phyloP scores from a whole-genome alignment of 2,113 vertebrate species.

The Crocuta crocuta region DNA sequence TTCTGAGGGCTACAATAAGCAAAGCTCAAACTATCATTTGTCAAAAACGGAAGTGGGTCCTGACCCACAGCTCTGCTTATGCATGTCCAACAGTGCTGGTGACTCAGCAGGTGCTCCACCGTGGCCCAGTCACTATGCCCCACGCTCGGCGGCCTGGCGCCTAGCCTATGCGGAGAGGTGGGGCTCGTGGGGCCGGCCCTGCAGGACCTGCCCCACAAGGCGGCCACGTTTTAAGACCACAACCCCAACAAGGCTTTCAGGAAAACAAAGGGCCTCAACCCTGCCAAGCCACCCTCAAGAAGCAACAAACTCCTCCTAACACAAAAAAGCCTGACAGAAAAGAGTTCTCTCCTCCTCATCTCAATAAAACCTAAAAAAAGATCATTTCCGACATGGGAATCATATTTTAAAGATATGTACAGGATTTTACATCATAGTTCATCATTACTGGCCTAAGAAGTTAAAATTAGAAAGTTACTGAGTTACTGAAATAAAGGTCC shows the following conservation, averaged over 20 bases:
- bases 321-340: background rate
- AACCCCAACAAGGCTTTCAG: background rate
- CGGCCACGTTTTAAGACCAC: background rate
- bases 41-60: background rate
- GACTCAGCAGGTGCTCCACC: background rate
- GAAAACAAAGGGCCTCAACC: background rate
- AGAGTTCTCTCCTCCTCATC: background rate
- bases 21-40: background rate
- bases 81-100: too few species aligned
- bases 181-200: background rate
- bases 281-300: background rate
- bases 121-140: background rate
- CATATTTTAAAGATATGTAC: background rate
- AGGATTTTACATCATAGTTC: background rate
- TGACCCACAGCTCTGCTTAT: too few species aligned
- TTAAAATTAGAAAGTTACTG: background rate
- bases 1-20: background rate
- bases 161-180: background rate
- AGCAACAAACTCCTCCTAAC: background rate
- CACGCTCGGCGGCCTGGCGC: rapidly evolving
- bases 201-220: background rate
- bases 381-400: background rate
- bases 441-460: background rate
- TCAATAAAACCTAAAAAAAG: background rate
- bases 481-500: background rate